Evolutionary conservation across 2,797 vertebrate species (phyloP), one percentile per base, ranked within the genome.

Genomic region (Rhynchotus rufescens): DNA sequence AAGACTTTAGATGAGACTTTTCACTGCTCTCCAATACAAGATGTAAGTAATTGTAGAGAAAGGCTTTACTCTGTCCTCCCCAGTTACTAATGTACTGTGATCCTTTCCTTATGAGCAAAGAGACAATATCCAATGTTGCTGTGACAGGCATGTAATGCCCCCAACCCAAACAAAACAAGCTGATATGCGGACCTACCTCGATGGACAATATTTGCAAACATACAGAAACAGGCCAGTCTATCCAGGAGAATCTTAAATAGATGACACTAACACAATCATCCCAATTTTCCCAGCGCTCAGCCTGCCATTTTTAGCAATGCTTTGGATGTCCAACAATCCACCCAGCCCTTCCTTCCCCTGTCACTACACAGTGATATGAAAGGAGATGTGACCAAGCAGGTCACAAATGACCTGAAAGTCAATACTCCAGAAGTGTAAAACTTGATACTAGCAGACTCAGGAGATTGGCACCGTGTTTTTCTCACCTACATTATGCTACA

Each of bases 401-500:
- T 62, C 36, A 47, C 38, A 45, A 54, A 60, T 5, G 3, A 54
- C 25, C 40, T 1, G 12, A 42, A 4, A 0, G 25, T 75, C 76
- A 36, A 6, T 64, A n/a, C 80, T 80, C 32, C 67, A 40, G 32
- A 15, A 66, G 40, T 23, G 14, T 23, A 40, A 36, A 45, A 80
- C 0, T 0, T 4, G 4, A 7, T 20, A 49, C 19, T 14, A 38
- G 34, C 49, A 86, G 28, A 26, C 15, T 40, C 12, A 1, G 12
- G 54, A 87, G n/a, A 71, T 15, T 3, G n/a, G 8, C 26, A 36
- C 52, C 25, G 8, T 4, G 36, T 30, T 51, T 66, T 28, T 61
- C 17, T 72, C 38, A 5, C 60, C 56, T 56, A 12, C 60, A 44
- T 0, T 0, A 1, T 38, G 8, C 47, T 30, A n/a, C 8, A 36